These are phyloP conservation scores for Eira barbara DNA, from an alignment of 2,113 vertebrate species.

Conservation along the genomic window DNA sequence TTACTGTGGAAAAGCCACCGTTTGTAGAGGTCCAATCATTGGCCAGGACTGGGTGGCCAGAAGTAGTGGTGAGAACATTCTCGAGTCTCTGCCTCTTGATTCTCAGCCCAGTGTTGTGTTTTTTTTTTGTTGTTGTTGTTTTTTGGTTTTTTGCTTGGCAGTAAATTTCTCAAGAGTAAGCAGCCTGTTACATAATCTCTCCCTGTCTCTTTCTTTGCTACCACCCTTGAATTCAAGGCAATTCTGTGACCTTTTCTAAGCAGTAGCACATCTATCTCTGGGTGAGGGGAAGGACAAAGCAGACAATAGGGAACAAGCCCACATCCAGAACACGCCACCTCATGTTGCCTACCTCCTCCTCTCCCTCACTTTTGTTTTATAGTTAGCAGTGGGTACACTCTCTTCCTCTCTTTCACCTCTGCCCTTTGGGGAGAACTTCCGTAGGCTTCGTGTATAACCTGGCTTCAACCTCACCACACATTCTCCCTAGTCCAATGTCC, in stretches of 20 bases:
- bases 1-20: not conserved
- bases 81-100: not conserved
- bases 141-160: not conserved
- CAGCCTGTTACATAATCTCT: not conserved
- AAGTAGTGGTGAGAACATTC: rapidly evolving
- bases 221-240: not conserved
- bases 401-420: not conserved
- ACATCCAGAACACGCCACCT: rapidly evolving
- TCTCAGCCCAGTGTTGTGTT: not conserved
- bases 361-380: not conserved
- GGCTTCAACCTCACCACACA: not conserved
- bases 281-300: not conserved
- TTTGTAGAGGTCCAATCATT: not conserved
- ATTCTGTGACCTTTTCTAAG: conserved; percentile 5
- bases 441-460: not conserved
- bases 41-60: not conserved
- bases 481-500: rapidly evolving
- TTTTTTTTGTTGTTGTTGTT: too few species aligned
- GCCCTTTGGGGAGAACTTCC: not conserved
- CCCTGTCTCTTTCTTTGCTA: not conserved
- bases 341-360: not conserved
- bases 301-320: not conserved
- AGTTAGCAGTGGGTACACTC: not conserved
- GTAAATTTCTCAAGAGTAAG: not conserved
- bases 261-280: not conserved